Base-by-base conservation (phyloP, 1,140 invertebrate species). In the Ptiloglossa arizonensis region DNA sequence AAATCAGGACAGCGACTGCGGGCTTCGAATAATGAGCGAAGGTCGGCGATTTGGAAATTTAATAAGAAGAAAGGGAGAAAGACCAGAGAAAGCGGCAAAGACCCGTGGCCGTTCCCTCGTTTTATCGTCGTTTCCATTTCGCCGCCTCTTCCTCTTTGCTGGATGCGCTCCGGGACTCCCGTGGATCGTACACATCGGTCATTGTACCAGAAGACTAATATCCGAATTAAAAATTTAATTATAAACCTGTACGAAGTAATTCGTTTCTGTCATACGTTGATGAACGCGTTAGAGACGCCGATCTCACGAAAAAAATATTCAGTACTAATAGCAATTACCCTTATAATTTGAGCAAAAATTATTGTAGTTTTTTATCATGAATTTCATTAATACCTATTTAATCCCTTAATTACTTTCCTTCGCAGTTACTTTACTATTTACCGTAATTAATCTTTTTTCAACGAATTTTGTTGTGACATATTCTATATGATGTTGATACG, bases 161-260 rank as follows among this genome's bases (percentile, higher is more conserved):
- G 24, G 35, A 29, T 59, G 5, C 54, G 9, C 27, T 19, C 5
- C 22, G 6, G 29, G 8, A 46, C 0, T 27, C 24, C 15, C 22
- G 48, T 38, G 50, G 19, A 41, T 64, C 50, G 59, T 48, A 32
- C 38, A 15, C 59, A 54, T 78, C 69, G 24, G 41, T 41, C 52
- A 48, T 41, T 24, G 15, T 22, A 24, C 8, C 50, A 2, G 44
- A 66, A 79, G 69, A 79, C 69, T 73, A 79, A 79, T 79, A 73
- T 64, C 52, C 60, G 60, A 57, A 73, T 79, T 64, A 64, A 79
- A 79, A 79, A 79, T 73, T 79, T 73, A 79, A 79, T 79, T 79
- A 79, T 22, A 64, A 64, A 73, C 24, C 60, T 13, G 67, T 32
- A 44, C 41, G n/a, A n/a, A 67, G n/a, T 46, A 17, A 70, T 62